Base-by-base conservation (phyloP, 53 echinoderm and acorn worm species). In the Glandiceps talaboti region DNA sequence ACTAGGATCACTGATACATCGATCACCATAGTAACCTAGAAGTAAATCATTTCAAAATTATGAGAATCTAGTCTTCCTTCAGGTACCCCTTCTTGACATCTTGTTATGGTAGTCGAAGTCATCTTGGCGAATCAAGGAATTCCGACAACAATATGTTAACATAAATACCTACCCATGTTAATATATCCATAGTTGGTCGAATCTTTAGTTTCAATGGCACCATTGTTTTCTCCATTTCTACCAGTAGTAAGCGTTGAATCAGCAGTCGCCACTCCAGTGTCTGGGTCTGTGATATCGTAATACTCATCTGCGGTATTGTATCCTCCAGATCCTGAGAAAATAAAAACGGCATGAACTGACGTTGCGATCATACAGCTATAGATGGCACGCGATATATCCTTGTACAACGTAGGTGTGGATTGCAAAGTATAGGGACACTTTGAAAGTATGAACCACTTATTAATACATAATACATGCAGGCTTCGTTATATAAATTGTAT, bases 1-100 rank as follows among this genome's bases (percentile, higher is more conserved):
- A 0, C 86, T 77, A 29, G 94, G 94, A 74, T 94, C 94, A 87
- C 94, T 94, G 30, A 94, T 33, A 76, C 94, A 94, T 28, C 82
- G 82, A 0, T 81, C 86, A 26, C 80, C 74, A 83, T 84, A 94
- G 29, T 84, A 79, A 82, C 94, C 94, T 94, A 32, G 26, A n/a
- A n/a, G n/a, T n/a, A n/a, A n/a, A 0, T 33, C 26, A 26, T 30
- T 14, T 14, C 73, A 73, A 28, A 82, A 76, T 29, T 73, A 28
- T 77, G 14, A 73, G 25, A 75, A 27, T 6, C 27, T 14, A 28
- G 76, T 27, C 10, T 28, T 14, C 12, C 1, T n/a, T 27, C 76
- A 75, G 76, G 12, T n/a, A n/a, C n/a, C n/a, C n/a, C n/a, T n/a
- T n/a, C n/a, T n/a, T n/a, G n/a, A n/a, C n/a, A n/a, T n/a, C n/a